Evolutionary conservation across 2,888 invertebrate species (phyloP).

Genomic region (Pachliopta kotzebuea): DNA sequence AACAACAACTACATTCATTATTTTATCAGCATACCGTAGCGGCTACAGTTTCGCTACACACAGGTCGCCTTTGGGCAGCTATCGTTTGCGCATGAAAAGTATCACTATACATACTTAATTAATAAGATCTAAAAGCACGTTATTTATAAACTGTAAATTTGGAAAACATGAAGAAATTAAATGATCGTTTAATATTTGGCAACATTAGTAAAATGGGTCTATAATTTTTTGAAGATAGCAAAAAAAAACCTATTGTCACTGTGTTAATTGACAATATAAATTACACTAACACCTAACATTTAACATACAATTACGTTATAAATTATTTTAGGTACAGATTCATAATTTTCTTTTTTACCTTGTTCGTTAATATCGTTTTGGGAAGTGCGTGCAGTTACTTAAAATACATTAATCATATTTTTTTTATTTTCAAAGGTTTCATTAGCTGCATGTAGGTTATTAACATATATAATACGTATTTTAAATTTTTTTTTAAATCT

Average conservation of each 20-base stretch:
- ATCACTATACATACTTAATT: slow-evolving; percentile 27
- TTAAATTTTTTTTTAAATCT: not conserved
- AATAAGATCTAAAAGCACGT: slow-evolving; percentile 31
- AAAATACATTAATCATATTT: slow-evolving; percentile 29
- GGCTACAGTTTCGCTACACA: slow-evolving; percentile 38
- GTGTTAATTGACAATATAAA: slow-evolving; percentile 52
- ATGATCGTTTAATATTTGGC: slow-evolving; percentile 17
- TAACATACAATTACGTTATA: slow-evolving; percentile 54
- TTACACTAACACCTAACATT: slow-evolving; percentile 55
- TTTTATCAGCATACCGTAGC: slow-evolving; percentile 40
- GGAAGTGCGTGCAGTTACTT: slow-evolving; percentile 31
- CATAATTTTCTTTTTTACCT: slow-evolving; percentile 27
- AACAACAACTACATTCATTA: slow-evolving; percentile 49
- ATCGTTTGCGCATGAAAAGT: slow-evolving; percentile 31
- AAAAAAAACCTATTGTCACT: slow-evolving; percentile 31
- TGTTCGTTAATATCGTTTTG: slow-evolving; percentile 32
- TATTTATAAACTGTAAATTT: slow-evolving; percentile 26
- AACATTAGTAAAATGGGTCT: slow-evolving; percentile 29
- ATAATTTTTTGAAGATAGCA: slow-evolving; percentile 24
- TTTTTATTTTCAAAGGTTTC: slow-evolving; percentile 25
- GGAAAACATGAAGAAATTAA: slow-evolving; percentile 4
- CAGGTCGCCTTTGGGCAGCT: slow-evolving; percentile 32
- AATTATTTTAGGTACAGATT: slow-evolving; percentile 50
- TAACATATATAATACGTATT: slow-evolving; percentile 31
- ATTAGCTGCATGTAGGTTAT: slow-evolving; percentile 27